phyloP scores from a whole-genome alignment of 2,797 vertebrate species.

The Discoglossus pictus region DNA sequence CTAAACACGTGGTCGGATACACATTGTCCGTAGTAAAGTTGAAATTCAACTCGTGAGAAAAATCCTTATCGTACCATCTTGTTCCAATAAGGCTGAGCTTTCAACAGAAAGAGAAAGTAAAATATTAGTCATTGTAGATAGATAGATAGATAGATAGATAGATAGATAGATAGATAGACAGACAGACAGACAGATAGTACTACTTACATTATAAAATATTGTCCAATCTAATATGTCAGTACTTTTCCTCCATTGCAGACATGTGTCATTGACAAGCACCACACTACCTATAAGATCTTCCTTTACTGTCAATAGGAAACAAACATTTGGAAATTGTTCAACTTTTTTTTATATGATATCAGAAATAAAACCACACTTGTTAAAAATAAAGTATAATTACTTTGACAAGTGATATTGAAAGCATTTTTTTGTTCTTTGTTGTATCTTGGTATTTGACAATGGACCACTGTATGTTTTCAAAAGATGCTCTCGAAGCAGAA shows the following conservation, averaged over 20 bases:
- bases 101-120: neutral
- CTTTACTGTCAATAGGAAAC: constrained; percentile 22
- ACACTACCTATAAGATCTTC: constrained; percentile 50
- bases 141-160: no score
- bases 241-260: constrained; percentile 56
- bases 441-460: no score
- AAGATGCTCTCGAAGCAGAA: no score
- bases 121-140: neutral
- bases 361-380: no score
- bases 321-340: no score
- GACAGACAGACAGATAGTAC: neutral
- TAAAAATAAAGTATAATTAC: neutral
- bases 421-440: no score
- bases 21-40: constrained; percentile 69
- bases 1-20: constrained; percentile 77
- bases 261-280: constrained; percentile 57
- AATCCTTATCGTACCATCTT: constrained; percentile 80
- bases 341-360: no score
- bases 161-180: no score
- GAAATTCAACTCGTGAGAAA: constrained; percentile 69
- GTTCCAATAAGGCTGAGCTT: constrained; percentile 78
- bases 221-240: constrained; percentile 30
- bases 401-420: no score
- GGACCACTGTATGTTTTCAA: no score
- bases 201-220: constrained; percentile 54